Conservation (phyloP, 2,888 invertebrate species). For the Diachrysia chrysitis region DNA sequence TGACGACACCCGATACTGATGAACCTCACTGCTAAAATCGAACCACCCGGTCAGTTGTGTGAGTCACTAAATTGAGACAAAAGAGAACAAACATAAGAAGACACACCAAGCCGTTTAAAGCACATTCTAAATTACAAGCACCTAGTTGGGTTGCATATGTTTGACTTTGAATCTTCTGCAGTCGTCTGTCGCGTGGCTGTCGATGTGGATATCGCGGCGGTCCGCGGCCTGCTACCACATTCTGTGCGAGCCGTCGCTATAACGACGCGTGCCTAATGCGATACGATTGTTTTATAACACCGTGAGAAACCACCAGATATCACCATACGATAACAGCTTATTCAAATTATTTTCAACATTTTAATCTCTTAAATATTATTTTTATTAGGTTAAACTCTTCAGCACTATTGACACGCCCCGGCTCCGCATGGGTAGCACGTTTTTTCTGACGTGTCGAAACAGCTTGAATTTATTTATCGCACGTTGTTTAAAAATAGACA, state of each 20-base stretch:
- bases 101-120: not conserved
- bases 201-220: constrained; percentile 19
- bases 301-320: not conserved
- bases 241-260: constrained; percentile 24
- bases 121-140: not conserved
- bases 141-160: too few species aligned
- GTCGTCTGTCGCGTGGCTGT: not conserved
- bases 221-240: constrained; percentile 29
- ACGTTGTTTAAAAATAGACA: too few species aligned
- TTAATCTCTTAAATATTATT: too few species aligned
- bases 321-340: not conserved
- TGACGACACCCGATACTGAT: not conserved
- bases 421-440: too few species aligned
- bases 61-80: not conserved
- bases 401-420: too few species aligned
- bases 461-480: too few species aligned
- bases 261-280: constrained; percentile 30
- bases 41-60: not conserved
- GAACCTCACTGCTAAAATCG: not conserved
- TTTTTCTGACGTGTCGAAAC: too few species aligned
- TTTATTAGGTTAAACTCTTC: too few species aligned
- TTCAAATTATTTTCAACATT: not conserved
- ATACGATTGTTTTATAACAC: constrained; percentile 23
- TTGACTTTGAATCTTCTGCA: constrained; percentile 9
- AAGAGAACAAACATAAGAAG: not conserved